Percentiles rank a stretch among this genome's conserved stretches.
Conservation (phyloP, 1,140 invertebrate genomes). For the Grapholita molesta region DNA sequence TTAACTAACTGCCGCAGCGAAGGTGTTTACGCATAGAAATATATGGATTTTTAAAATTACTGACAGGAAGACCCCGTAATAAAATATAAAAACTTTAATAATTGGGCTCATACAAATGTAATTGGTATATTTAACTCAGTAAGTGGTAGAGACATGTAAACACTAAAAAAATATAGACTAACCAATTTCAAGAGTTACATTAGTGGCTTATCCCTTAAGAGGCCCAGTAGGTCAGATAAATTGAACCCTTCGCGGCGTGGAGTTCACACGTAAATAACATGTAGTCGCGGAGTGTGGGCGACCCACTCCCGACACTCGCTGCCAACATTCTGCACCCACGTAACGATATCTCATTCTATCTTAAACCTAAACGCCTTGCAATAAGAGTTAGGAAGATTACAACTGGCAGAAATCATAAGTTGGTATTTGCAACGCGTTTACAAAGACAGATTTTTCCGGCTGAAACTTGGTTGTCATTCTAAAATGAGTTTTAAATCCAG, state of each 20-base stretch:
- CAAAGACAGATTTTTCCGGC: slow-evolving; percentile 16
- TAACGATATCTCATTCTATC: background rate
- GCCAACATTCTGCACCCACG: background rate
- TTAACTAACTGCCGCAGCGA: too few relatives aligned
- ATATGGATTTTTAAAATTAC: too few relatives aligned
- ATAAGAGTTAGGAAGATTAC: background rate
- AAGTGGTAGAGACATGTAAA: too few relatives aligned
- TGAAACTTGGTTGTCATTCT: background rate
- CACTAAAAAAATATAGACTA: slow-evolving; percentile 29
- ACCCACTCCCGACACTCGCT: slow-evolving; percentile 16
- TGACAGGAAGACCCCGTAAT: too few relatives aligned
- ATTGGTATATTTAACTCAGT: too few relatives aligned
- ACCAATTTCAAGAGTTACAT: slow-evolving; percentile 62
- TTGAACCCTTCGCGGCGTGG: slow-evolving; percentile 71
- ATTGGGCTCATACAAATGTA: too few relatives aligned
- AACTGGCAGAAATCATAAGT: background rate
- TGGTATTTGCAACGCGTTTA: slow-evolving; percentile 5
- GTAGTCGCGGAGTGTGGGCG: slow-evolving; percentile 55
- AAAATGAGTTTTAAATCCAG: background rate
- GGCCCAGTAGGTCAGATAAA: slow-evolving; percentile 77
- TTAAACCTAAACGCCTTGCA: background rate
- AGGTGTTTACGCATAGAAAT: too few relatives aligned
- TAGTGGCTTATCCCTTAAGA: slow-evolving; percentile 48
- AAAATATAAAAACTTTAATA: too few relatives aligned
- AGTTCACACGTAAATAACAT: slow-evolving; percentile 78